A percentile compares a stretch with the other conserved stretches of the same genome.
phyloP scores from a whole-genome alignment of 2,113 vertebrate genomes.

The Nesoenas mayeri region DNA sequence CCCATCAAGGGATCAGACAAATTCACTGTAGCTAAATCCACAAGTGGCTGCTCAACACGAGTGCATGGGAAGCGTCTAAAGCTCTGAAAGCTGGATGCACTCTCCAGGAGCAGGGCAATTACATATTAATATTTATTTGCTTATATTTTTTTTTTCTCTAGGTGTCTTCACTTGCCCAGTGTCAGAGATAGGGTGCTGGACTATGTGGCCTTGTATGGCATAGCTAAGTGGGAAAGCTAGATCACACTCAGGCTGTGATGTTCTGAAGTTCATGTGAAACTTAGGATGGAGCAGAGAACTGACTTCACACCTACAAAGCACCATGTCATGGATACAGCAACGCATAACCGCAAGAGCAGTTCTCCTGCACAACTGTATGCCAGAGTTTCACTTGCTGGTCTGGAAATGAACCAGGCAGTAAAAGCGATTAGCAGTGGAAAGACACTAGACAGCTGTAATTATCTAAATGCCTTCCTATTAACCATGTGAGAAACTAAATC shows the following conservation, averaged over 20 bases:
- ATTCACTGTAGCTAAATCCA: not conserved
- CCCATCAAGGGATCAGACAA: not conserved
- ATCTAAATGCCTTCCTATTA: conserved; percentile 79
- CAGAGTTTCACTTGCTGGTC: conserved; percentile 66
- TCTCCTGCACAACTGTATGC: conserved; percentile 36
- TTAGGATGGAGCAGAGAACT: not conserved
- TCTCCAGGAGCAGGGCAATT: not conserved
- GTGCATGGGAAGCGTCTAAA: not conserved
- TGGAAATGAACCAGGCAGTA: conserved; percentile 69
- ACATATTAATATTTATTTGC: not conserved
- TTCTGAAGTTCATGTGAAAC: not conserved
- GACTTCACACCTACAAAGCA: not conserved
- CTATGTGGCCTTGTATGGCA: rapidly evolving
- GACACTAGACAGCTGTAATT: conserved; percentile 77
- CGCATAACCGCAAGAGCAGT: not conserved
- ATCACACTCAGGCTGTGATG: not conserved
- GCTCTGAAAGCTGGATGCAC: not conserved
- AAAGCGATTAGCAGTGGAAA: conserved; percentile 75
- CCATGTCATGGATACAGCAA: not conserved
- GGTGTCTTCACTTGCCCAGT: not conserved
- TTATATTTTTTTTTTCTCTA: not conserved
- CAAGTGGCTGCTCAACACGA: not conserved
- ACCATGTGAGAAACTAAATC: conserved; percentile 76
- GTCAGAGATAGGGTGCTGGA: not conserved
- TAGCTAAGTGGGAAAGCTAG: not conserved